Evolutionary conservation across 2,113 vertebrate species (phyloP).

Genomic region (Leucoraja erinaceus): DNA sequence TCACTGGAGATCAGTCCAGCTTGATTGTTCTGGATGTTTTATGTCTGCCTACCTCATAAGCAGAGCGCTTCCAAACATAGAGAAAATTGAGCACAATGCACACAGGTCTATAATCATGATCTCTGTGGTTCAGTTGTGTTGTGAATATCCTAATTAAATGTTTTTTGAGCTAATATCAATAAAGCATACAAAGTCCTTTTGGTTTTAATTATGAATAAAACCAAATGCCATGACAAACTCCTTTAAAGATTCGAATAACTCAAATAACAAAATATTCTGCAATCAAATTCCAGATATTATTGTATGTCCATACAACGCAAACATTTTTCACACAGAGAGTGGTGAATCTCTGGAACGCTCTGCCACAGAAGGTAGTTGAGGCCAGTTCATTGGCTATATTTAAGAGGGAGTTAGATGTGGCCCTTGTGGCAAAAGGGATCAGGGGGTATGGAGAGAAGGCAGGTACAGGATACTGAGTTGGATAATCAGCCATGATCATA

Average conservation of each 20-base stretch:
- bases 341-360: too few species aligned
- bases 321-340: too few species aligned
- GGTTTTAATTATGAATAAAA: background rate
- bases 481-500: too few species aligned
- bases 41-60: background rate
- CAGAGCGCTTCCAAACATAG: background rate
- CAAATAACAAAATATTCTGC: background rate
- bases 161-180: background rate
- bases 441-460: too few species aligned
- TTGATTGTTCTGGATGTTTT: background rate
- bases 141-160: background rate
- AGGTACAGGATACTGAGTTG: too few species aligned
- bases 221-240: background rate
- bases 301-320: background rate
- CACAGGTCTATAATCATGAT: background rate
- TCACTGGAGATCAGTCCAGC: background rate
- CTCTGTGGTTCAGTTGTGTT: background rate
- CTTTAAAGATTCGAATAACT: background rate
- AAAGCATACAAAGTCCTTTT: background rate
- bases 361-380: too few species aligned
- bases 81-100: background rate
- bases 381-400: too few species aligned
- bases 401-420: too few species aligned
- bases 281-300: background rate
- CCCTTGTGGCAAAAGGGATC: too few species aligned